A percentile compares a stretch with the other conserved stretches of the same genome.
These are phyloP conservation scores for Semibalanus balanoides DNA, from an alignment of 1,140 invertebrate genomes.

Conservation along the genomic window DNA sequence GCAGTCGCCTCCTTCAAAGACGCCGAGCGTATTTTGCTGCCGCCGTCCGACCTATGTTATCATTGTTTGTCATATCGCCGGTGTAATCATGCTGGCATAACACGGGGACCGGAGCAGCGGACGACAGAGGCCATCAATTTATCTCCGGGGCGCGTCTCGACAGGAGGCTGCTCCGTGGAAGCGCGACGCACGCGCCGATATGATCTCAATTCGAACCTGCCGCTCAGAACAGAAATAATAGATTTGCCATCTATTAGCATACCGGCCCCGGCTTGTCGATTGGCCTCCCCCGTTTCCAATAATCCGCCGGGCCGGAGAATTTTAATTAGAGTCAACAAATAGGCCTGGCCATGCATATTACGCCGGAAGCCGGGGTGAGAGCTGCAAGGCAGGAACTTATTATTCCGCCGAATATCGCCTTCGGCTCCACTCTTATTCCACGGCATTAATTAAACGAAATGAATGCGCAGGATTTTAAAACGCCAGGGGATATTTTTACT, in stretches of 20 bases:
- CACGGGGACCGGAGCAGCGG: neutral
- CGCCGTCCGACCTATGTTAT: too few species aligned
- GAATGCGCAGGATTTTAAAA: neutral
- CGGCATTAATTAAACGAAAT: neutral
- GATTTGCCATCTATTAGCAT: neutral
- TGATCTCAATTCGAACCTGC: too few species aligned
- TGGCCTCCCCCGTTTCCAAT: neutral
- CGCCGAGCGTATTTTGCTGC: too few species aligned
- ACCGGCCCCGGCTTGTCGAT: neutral
- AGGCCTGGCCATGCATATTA: neutral
- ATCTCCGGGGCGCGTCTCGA: neutral
- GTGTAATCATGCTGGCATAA: neutral
- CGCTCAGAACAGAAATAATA: neutral
- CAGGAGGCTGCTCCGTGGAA: neutral
- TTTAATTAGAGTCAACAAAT: conserved; percentile 3
- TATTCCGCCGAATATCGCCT: neutral
- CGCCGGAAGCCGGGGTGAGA: neutral
- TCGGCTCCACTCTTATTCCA: neutral
- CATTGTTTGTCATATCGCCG: neutral
- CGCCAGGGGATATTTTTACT: neutral
- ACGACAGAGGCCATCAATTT: neutral
- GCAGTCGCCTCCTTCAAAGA: too few species aligned
- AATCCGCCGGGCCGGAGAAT: neutral
- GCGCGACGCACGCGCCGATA: too few species aligned
- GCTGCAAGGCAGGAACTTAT: neutral